A percentile compares a stretch with the other conserved stretches of the same genome.
phyloP scores from a whole-genome alignment of 2,113 vertebrate genomes.

The Philantomba maxwellii region DNA sequence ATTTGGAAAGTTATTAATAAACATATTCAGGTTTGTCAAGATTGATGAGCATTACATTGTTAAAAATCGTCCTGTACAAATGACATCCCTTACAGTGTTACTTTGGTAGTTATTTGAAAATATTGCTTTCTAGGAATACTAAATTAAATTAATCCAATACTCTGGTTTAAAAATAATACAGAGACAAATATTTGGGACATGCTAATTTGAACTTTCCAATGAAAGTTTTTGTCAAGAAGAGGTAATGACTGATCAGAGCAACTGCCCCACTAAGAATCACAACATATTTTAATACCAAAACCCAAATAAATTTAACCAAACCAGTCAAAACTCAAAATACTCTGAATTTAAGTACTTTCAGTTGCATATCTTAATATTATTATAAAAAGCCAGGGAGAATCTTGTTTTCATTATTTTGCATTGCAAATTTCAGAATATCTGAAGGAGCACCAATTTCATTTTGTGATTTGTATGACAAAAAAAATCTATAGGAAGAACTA shows the following conservation, averaged over 20 bases:
- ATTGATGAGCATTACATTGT: slow-evolving; percentile 73
- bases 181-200: slow-evolving; percentile 40
- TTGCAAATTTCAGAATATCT: background rate
- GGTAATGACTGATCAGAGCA: background rate
- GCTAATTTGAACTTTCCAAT: background rate
- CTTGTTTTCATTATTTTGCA: slow-evolving; percentile 18
- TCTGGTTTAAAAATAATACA: slow-evolving; percentile 36
- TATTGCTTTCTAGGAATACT: slow-evolving; percentile 75
- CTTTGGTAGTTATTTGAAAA: slow-evolving; percentile 73
- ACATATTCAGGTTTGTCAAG: slow-evolving; percentile 59
- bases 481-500: slow-evolving; percentile 45
- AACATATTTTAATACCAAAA: slow-evolving; percentile 16
- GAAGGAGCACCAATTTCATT: slow-evolving; percentile 44
- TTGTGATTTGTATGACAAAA: slow-evolving; percentile 31
- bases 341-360: background rate
- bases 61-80: slow-evolving; percentile 75
- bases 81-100: slow-evolving; percentile 57
- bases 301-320: background rate
- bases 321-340: background rate
- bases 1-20: slow-evolving; percentile 75
- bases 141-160: slow-evolving; percentile 24
- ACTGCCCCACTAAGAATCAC: background rate
- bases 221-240: background rate
- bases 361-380: background rate
- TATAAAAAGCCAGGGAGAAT: background rate